Base-by-base conservation (phyloP, 2,113 vertebrate genomes). In the Ibidorhyncha struthersii region DNA sequence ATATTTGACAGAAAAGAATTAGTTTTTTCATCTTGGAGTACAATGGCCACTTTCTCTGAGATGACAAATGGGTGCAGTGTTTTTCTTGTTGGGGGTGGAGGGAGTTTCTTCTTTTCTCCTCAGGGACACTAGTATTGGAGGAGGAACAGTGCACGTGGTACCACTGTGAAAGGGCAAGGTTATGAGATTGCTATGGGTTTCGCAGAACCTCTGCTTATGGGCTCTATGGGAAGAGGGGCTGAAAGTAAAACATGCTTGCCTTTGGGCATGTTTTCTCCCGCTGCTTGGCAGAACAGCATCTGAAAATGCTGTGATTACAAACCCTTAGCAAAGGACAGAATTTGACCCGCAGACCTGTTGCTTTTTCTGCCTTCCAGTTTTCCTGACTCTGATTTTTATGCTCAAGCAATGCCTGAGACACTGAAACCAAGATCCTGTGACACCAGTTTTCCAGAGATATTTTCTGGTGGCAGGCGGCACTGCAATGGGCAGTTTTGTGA, bases 371-470 rank as follows among this genome's bases (percentile, higher is more conserved):
- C 53, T 85, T 89, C 49, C 53, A 56, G 27, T 36, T 12, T 78
- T 87, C 30, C 6, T 3, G 6, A 32, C 20, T 78, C 38, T 70
- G 36, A 18, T 58, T 69, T 84, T 84, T 50, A 25, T 49, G 58
- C 10, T 4, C 53, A 61, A 34, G 26, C 2, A n/a, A 13, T 69
- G 40, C 43, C 38, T 0, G 3, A 38, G 56, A 49, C 4, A 3
- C 14, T 36, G 52, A 87, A 94, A 8, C 40, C 9, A 50, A 40
- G 27, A 65, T 67, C 23, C 30, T 6, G 2, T 15, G 38, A 82
- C 41, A 53, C 15, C 9, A 30, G 9, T 65, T 93, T 70, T 43
- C 12, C 6, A 47, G 36, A 47, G 32, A 1, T 26, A 11, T 59
- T 79, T 71, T 55, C 30, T 43, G 47, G 25, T 63, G n/a, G 43